A percentile compares a stretch with the other conserved stretches of the same genome.
Conservation (phyloP, 1,140 invertebrate species). For the Metopolophium dirhodum region DNA sequence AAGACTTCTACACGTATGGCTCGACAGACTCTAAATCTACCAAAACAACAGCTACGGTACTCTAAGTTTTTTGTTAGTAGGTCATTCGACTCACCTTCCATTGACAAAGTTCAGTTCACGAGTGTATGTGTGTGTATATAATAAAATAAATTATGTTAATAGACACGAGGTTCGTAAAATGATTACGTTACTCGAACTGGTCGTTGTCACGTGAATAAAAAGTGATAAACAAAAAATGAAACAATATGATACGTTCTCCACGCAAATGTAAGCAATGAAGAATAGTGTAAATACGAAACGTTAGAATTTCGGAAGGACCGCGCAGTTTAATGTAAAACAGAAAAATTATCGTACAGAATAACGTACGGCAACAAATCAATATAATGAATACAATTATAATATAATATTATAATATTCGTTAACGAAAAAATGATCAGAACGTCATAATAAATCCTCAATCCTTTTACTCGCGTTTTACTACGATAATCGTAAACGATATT, state of each 20-base stretch:
- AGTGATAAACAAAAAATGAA: not conserved
- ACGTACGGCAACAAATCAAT: not conserved
- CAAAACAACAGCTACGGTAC: conserved; percentile 47
- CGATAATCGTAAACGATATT: conserved; percentile 35
- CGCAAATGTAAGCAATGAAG: not conserved
- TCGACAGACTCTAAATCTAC: conserved; percentile 1
- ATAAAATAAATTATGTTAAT: not conserved
- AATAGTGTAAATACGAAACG: not conserved
- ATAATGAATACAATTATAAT: not conserved
- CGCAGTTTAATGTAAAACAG: not conserved
- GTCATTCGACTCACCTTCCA: conserved; percentile 56
- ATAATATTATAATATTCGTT: not conserved
- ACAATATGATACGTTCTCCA: not conserved
- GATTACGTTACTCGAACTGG: not conserved
- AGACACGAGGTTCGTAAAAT: not conserved
- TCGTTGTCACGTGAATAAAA: not conserved
- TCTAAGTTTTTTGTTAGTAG: conserved; percentile 51
- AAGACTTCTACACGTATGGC: not conserved
- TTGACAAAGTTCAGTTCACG: conserved; percentile 40
- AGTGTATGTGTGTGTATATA: conserved; percentile 19
- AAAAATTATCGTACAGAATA: not conserved
- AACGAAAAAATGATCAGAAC: not conserved
- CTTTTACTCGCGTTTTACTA: conserved; percentile 36
- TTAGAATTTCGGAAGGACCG: not conserved
- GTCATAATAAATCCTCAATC: not conserved